phyloP scores from a whole-genome alignment of 1,140 invertebrate species.

The Carcinoscorpius rotundicauda region DNA sequence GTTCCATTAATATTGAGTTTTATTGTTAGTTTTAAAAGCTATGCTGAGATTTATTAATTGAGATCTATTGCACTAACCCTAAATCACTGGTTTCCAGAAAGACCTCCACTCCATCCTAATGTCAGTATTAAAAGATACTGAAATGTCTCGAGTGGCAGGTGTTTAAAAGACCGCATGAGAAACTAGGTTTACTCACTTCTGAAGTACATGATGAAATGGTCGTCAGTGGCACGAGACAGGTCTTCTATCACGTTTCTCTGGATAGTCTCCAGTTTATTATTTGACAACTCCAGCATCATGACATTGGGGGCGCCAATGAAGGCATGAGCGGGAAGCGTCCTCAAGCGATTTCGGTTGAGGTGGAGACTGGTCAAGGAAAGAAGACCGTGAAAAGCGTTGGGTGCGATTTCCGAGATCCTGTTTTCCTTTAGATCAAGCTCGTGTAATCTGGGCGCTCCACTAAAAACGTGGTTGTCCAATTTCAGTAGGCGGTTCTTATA shows the following conservation, averaged over 20 bases:
- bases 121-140: too few species aligned
- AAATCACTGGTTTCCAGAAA: too few species aligned
- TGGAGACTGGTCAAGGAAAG: slow-evolving; percentile 4
- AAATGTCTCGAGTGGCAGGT: too few species aligned
- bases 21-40: too few species aligned
- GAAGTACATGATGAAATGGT: slow-evolving; percentile 9
- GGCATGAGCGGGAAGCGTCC: slow-evolving; percentile 9
- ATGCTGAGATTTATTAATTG: too few species aligned
- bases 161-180: too few species aligned
- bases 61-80: too few species aligned
- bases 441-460: not conserved
- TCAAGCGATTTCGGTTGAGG: slow-evolving; percentile 11
- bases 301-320: slow-evolving; percentile 8
- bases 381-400: slow-evolving; percentile 11
- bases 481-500: slow-evolving; percentile 12
- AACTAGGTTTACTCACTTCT: slow-evolving; percentile 6
- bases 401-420: slow-evolving; percentile 6
- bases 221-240: slow-evolving; percentile 7
- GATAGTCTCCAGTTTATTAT: slow-evolving; percentile 10
- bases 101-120: too few species aligned
- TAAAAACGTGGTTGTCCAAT: slow-evolving; percentile 14
- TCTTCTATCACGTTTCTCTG: slow-evolving; percentile 9
- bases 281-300: slow-evolving; percentile 4
- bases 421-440: slow-evolving; percentile 13
- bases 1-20: too few species aligned